These are phyloP conservation scores for Darevskia nairensis DNA, from an alignment of 2,797 vertebrate species.

Conservation along the genomic window DNA sequence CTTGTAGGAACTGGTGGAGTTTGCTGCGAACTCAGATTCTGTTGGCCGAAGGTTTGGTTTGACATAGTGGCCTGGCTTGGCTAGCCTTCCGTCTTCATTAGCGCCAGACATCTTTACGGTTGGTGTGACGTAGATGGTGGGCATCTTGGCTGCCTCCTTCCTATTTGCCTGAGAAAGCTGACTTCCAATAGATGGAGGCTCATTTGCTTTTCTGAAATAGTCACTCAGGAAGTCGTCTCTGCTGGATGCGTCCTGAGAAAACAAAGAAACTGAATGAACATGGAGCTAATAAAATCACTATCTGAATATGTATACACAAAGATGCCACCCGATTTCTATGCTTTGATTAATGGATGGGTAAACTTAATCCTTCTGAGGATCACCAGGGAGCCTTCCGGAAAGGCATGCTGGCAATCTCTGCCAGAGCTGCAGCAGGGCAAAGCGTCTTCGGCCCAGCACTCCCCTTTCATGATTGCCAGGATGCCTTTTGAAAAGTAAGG, in stretches of 20 bases:
- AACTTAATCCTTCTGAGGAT: background rate
- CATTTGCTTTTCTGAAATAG: constrained; percentile 85
- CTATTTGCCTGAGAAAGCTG: constrained; percentile 63
- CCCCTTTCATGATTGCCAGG: background rate
- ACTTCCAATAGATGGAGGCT: constrained; percentile 59
- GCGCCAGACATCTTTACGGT: constrained; percentile 77
- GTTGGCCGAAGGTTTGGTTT: constrained; percentile 85
- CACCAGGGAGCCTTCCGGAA: background rate
- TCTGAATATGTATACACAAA: constrained; percentile 13
- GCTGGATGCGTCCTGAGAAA: constrained; percentile 75
- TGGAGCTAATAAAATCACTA: constrained; percentile 20
- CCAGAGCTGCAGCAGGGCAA: background rate
- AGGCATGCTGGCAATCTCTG: background rate
- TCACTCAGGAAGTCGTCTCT: constrained; percentile 87
- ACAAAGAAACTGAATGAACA: background rate
- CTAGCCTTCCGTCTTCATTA: constrained; percentile 70
- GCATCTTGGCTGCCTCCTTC: constrained; percentile 79
- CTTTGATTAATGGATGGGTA: background rate
- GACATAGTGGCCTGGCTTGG: constrained; percentile 87
- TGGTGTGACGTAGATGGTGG: constrained; percentile 84
- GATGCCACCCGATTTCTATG: background rate
- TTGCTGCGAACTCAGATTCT: constrained; percentile 62
- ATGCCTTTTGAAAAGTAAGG: no score
- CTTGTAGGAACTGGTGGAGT: constrained; percentile 47
- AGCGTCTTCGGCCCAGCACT: background rate